These are phyloP conservation scores for Falco columbarius DNA, from an alignment of 2,797 vertebrate species.

Conservation along the genomic window DNA sequence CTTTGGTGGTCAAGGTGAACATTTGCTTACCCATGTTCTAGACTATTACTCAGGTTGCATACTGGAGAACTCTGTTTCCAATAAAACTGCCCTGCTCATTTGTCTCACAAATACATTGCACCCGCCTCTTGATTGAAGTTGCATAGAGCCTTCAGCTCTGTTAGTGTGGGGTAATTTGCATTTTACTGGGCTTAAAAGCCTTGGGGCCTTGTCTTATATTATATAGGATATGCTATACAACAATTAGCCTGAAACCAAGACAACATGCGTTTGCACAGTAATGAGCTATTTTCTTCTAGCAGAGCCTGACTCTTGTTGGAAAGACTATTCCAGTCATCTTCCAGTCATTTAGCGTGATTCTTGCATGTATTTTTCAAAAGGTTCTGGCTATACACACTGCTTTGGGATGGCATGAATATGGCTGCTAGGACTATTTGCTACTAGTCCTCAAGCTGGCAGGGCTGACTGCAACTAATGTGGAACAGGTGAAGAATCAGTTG, in stretches of 20 bases:
- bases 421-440: neutral
- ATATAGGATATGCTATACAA: conserved; percentile 38
- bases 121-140: conserved; percentile 21
- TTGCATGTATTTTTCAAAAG: neutral
- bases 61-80: neutral
- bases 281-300: conserved; percentile 25
- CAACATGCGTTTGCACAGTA: neutral
- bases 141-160: conserved; percentile 2
- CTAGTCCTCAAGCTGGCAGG: neutral
- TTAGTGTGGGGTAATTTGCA: conserved; percentile 27
- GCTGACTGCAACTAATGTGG: neutral
- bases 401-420: neutral
- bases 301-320: neutral
- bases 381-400: neutral
- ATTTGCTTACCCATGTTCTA: neutral
- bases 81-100: neutral
- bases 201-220: conserved; percentile 16
- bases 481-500: neutral
- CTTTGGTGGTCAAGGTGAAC: neutral
- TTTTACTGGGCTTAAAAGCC: conserved; percentile 27
- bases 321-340: neutral
- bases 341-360: neutral
- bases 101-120: conserved; percentile 18
- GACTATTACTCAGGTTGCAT: neutral
- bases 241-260: conserved; percentile 39